These are phyloP conservation scores for Cyprinodon brontotheroides DNA, from an alignment of 2,113 vertebrate genomes.

Conservation along the genomic window DNA sequence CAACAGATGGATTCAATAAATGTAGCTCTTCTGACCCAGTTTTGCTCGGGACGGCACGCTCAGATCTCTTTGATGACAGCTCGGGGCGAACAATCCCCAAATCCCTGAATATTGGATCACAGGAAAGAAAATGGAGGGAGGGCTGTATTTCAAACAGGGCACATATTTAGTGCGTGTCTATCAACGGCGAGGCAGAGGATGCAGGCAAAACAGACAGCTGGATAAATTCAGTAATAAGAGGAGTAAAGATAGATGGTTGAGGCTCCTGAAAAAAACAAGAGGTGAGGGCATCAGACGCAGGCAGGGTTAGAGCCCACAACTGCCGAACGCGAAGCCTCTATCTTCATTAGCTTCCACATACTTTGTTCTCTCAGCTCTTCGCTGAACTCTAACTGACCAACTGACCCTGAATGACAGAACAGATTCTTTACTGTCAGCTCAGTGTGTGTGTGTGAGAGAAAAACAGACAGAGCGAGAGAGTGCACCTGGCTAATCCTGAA, in stretches of 20 bases:
- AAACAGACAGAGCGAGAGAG: constrained; percentile 4
- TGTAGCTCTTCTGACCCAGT: constrained; percentile 16
- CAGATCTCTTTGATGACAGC: constrained; percentile 23
- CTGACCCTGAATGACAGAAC: constrained; percentile 68
- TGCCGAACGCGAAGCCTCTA: constrained; percentile 26
- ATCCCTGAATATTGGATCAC: constrained; percentile 21
- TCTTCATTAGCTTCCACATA: constrained; percentile 38
- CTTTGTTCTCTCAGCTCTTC: constrained; percentile 46
- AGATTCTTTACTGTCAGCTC: constrained; percentile 68
- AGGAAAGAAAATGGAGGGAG: constrained; percentile 10
- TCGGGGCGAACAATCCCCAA: constrained; percentile 13
- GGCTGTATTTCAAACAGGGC: constrained; percentile 4
- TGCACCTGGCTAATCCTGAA: constrained; percentile 64
- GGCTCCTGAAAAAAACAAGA: constrained; percentile 51
- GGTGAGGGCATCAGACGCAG: constrained; percentile 46
- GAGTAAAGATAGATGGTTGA: constrained; percentile 37
- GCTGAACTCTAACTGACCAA: constrained; percentile 59
- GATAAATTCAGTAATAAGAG: constrained; percentile 39
- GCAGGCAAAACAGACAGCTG: constrained; percentile 21
- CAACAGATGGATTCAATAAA: constrained; percentile 48
- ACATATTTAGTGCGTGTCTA: neutral
- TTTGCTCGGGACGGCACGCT: constrained; percentile 18
- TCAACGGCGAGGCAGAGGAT: neutral
- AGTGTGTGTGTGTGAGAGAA: constrained; percentile 14
- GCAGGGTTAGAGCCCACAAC: neutral